Percentiles rank a stretch among this genome's conserved stretches.
These are phyloP conservation scores for Macrostomum lignano DNA, from an alignment of 1,140 invertebrate genomes.

Conservation along the genomic window DNA sequence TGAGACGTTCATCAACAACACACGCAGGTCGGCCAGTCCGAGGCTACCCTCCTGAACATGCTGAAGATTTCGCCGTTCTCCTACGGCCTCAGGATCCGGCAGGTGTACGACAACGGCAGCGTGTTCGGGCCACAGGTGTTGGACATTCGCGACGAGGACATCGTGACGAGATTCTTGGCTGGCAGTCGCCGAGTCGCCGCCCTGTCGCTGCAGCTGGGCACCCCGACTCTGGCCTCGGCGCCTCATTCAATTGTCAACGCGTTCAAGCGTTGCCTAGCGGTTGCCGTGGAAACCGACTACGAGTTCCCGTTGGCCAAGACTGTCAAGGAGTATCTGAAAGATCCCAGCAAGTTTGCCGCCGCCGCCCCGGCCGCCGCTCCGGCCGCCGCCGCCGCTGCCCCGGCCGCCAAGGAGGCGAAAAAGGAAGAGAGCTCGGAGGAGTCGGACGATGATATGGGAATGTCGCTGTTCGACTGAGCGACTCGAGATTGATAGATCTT, in stretches of 20 bases:
- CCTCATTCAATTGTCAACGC: slow-evolving; percentile 88
- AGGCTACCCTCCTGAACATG: slow-evolving; percentile 94
- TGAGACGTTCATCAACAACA: too few relatives aligned
- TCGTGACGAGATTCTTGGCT: slow-evolving; percentile 56
- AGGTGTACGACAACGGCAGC: slow-evolving; percentile 84
- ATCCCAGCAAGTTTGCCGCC: slow-evolving; percentile 62
- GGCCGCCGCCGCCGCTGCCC: slow-evolving; percentile 33
- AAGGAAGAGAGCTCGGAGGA: slow-evolving; percentile 39
- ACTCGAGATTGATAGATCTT: too few relatives aligned
- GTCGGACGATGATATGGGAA: slow-evolving; percentile 66
- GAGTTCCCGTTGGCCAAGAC: slow-evolving; percentile 67
- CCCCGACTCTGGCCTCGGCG: slow-evolving; percentile 75
- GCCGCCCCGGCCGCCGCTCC: slow-evolving; percentile 34
- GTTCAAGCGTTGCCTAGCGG: slow-evolving; percentile 81
- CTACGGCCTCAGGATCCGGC: slow-evolving; percentile 59
- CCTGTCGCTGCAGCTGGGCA: slow-evolving; percentile 67
- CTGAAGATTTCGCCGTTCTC: slow-evolving; percentile 97
- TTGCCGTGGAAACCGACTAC: slow-evolving; percentile 76
- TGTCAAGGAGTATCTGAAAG: slow-evolving; percentile 35
- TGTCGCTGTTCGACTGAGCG: slow-evolving; percentile 32
- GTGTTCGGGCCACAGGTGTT: slow-evolving; percentile 81
- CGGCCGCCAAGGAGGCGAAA: slow-evolving; percentile 31
- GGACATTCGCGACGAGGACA: slow-evolving; percentile 85
- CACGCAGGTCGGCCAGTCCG: slow-evolving; percentile 91
- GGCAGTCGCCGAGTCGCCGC: slow-evolving; percentile 35